Evolutionary conservation across 1,140 invertebrate genomes (phyloP), one percentile per base, ranked within the genome.

Genomic region (Drosophila serrata): DNA sequence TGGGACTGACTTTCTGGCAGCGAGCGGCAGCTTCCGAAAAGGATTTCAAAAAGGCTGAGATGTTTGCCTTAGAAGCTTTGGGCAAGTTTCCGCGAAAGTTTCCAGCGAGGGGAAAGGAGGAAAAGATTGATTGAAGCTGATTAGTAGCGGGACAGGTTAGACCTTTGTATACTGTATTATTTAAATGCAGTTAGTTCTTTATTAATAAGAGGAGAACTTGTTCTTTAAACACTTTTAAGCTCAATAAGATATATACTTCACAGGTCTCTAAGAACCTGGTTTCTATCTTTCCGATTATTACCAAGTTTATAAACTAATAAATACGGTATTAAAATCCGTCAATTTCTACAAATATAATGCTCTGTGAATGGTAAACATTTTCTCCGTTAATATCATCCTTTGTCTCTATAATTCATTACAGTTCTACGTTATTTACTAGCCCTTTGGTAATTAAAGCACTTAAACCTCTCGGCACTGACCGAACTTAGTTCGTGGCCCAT

Each of bases 1-100:
- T 45, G 29, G 57, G 40, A 63, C 61, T 65, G 63, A 46, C 59
- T 63, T 63, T 29, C 53, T 22, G 51, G 33, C 55, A 59, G 60
- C 35, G 56, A 11, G 35, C 31, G 60, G 24, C 53, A 40, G 22
- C 13, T n/a, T 59, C 17, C 37, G 17, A 63, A 63, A 59, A 40
- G 9, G 11, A 56, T 27, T 62, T 33, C 27, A 55, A 60, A 60
- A 55, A 55, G 45, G 17, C 19, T 13, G 22, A 33, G 19, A 13
- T 55, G 17, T 55, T 60, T 60, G 45, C 19, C 15, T 60, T 37
- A 37, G 51, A 55, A 55, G 31, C 51, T 55, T 22, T 11, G 35
- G 51, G 19, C 33, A 37, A 55, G 19, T 55, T 37, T n/a, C 13
- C 13, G 13, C 19, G 19, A 13, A 37, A 11, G 51, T 24, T 37